Evolutionary conservation across 2,888 invertebrate genomes (phyloP).

Genomic region (Aspidiotus destructor): DNA sequence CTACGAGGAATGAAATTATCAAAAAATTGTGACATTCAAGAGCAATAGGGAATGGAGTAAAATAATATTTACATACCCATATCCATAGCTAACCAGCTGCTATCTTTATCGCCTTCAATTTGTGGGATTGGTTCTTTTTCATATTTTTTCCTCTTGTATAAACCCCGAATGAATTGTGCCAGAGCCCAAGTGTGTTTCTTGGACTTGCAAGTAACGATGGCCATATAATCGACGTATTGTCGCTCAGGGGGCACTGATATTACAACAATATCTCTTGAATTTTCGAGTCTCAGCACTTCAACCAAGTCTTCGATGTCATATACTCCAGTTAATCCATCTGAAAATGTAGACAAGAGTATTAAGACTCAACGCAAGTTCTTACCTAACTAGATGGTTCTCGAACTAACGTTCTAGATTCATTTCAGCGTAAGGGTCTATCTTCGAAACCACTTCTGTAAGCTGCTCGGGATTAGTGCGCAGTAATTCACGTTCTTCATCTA

Average conservation of each 20-base stretch:
- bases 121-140: slow-evolving; percentile 56
- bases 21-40: no score
- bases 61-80: slow-evolving; percentile 51
- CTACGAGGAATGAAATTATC: slow-evolving; percentile 46
- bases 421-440: slow-evolving; percentile 54
- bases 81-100: slow-evolving; percentile 83
- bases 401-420: slow-evolving; percentile 52
- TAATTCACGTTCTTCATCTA: slow-evolving; percentile 53
- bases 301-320: slow-evolving; percentile 82
- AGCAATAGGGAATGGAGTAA: background rate
- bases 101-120: slow-evolving; percentile 65
- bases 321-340: slow-evolving; percentile 74
- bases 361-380: no score
- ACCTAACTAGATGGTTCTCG: background rate
- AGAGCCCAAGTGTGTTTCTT: slow-evolving; percentile 63
- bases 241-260: slow-evolving; percentile 61
- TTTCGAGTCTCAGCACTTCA: slow-evolving; percentile 62
- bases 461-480: slow-evolving; percentile 32
- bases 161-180: slow-evolving; percentile 62
- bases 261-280: slow-evolving; percentile 70
- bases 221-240: slow-evolving; percentile 75
- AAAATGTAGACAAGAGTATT: background rate
- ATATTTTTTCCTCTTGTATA: slow-evolving; percentile 62
- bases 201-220: slow-evolving; percentile 66
- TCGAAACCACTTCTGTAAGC: slow-evolving; percentile 39